Base-by-base conservation (phyloP, 2,797 vertebrate genomes). In the Geotrypetes seraphini region DNA sequence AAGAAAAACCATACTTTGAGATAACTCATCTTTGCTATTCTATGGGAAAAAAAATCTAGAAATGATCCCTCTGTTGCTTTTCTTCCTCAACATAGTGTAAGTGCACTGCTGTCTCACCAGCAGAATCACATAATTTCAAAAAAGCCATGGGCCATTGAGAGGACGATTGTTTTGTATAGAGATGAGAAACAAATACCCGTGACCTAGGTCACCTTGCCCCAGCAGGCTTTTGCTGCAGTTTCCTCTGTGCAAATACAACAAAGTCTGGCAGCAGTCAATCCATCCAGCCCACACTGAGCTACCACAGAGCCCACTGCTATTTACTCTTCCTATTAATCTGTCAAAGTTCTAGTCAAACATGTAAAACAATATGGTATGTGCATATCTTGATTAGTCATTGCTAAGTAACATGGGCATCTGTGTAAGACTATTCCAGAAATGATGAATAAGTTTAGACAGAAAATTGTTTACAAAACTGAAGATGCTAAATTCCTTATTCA, bases 251-350 rank as follows among this genome's bases (percentile, higher is more conserved):
- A 81, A 77, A 84, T 66, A 86, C 78, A 84, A 67, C 68, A 73
- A 72, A 68, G 73, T 76, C 73, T 45, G 37, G 79, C 71, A 71
- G 62, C 73, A 73, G 71, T 73, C 68, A 68, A 56, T 72, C 71
- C 79, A 54, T 47, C 57, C 34, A 59, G 59, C 74, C 73, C 81
- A 82, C 74, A 78, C 77, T 79, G 81, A 63, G 83, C 55, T 43
- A 62, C 52, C 69, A 59, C 70, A 67, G 78, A 64, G 66, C 81
- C 69, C 45, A 16, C 64, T 37, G 76, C 83, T 90, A 88, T 91
- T 90, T 89, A 87, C 83, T 57, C 81, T 78, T 88, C 85, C 87
- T 86, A 89, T 95, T 88, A 93, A 91, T 91, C 89, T 90, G 88
- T 89, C 87, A 86, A 69, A 71, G 75, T 69, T 79, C 78, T 78